Conservation (phyloP, 2,113 vertebrate species). For the Varanus komodoensis region DNA sequence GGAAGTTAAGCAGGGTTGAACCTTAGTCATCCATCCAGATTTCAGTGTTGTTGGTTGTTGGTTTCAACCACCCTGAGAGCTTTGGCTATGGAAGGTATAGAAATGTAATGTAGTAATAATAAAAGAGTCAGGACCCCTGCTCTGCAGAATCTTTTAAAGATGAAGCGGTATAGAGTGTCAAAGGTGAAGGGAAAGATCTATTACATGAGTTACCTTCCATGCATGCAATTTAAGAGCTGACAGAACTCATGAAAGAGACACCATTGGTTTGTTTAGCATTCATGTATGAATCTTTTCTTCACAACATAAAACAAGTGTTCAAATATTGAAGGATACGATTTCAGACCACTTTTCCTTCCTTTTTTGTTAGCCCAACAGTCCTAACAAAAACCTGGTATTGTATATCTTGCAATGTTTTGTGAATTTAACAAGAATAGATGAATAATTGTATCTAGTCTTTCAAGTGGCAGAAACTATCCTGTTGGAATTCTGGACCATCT, state of each 20-base stretch:
- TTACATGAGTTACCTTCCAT: too few species aligned
- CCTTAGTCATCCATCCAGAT: too few species aligned
- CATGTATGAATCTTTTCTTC: not conserved
- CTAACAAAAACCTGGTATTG: not conserved
- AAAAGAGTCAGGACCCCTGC: too few species aligned
- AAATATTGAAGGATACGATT: slow-evolving; percentile 9
- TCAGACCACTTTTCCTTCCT: slow-evolving; percentile 12
- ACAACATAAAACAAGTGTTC: not conserved
- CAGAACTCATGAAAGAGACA: not conserved
- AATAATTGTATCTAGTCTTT: not conserved
- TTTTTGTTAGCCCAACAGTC: not conserved
- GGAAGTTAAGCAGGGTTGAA: too few species aligned
- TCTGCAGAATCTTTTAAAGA: too few species aligned
- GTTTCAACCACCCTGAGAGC: too few species aligned
- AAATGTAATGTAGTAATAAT: too few species aligned
- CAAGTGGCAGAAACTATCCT: slow-evolving; percentile 31
- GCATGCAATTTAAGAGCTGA: too few species aligned
- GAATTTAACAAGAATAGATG: slow-evolving; percentile 14
- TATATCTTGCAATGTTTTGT: fast-evolving
- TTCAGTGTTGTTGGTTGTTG: too few species aligned
- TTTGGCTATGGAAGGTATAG: too few species aligned
- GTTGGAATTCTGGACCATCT: slow-evolving; percentile 53
- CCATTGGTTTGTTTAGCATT: not conserved
- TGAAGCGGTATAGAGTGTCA: too few species aligned
- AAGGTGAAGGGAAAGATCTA: too few species aligned